Percentiles rank a stretch among this genome's conserved stretches.
Conservation (phyloP, 2,797 vertebrate genomes). For the Apogon talboti region DNA sequence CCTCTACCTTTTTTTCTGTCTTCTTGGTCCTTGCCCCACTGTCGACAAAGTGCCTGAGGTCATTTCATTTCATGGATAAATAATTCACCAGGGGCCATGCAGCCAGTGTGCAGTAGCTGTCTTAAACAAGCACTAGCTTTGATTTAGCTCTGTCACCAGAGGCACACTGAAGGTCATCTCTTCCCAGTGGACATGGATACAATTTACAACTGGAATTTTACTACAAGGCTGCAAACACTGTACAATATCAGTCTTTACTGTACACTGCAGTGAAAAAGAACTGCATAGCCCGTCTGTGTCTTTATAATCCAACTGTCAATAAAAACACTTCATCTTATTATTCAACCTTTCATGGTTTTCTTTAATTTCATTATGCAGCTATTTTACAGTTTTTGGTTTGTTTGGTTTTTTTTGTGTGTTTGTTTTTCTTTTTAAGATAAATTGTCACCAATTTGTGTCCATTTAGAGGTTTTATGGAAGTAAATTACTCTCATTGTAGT, state of each 20-base stretch:
- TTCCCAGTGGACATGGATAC: slow-evolving; percentile 50
- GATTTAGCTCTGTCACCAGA: slow-evolving; percentile 76
- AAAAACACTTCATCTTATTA: too few relatives aligned
- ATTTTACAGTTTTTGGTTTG: too few relatives aligned
- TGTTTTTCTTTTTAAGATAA: too few relatives aligned
- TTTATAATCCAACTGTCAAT: background rate
- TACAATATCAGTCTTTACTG: slow-evolving; percentile 15
- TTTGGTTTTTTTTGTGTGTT: too few relatives aligned
- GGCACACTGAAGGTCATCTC: slow-evolving; percentile 74
- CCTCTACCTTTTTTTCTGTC: slow-evolving; percentile 20
- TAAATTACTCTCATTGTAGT: too few relatives aligned
- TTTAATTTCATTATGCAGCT: too few relatives aligned
- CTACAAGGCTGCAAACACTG: slow-evolving; percentile 37
- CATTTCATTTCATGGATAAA: slow-evolving; percentile 74
- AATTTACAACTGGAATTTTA: slow-evolving; percentile 60
- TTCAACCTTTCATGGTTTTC: too few relatives aligned
- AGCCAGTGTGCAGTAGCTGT: slow-evolving; percentile 55
- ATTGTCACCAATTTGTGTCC: too few relatives aligned
- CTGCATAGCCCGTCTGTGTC: slow-evolving; percentile 7
- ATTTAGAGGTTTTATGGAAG: too few relatives aligned
- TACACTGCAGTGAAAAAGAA: slow-evolving; percentile 24
- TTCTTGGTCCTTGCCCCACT: slow-evolving; percentile 52
- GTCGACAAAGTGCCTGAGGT: slow-evolving; percentile 64
- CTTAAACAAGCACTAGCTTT: slow-evolving; percentile 77
- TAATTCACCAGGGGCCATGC: slow-evolving; percentile 72